Evolutionary conservation across 23 tunicate species (phyloP).

Genomic region (Ascidia mentula): DNA sequence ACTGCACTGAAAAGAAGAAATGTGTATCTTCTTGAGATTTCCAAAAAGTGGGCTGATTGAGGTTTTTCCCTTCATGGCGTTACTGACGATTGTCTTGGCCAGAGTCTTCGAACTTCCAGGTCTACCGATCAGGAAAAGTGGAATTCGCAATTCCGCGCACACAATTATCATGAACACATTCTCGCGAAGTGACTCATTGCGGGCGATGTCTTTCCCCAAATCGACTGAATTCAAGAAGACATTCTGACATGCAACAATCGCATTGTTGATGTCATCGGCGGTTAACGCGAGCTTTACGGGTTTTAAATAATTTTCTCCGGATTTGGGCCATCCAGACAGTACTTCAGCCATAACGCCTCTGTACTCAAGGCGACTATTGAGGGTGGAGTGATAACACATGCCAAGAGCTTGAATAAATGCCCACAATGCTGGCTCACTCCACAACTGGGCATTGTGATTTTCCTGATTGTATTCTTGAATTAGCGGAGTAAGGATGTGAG

Average conservation of each 20-base stretch:
- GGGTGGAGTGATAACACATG: conserved; percentile 69
- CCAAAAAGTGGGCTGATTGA: conserved; percentile 30
- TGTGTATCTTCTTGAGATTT: conserved; percentile 55
- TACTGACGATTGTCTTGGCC: conserved; percentile 62
- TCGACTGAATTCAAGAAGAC: conserved; percentile 41
- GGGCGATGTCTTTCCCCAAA: conserved; percentile 51
- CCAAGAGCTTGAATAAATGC: conserved; percentile 50
- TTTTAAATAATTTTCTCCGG: no score
- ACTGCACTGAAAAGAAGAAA: conserved; percentile 70
- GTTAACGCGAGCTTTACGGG: no score
- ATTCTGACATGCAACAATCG: conserved; percentile 51
- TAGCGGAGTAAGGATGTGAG: background rate
- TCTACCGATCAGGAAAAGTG: conserved; percentile 66
- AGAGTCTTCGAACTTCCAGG: conserved; percentile 82
- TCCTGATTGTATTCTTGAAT: background rate
- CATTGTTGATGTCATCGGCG: conserved; percentile 25
- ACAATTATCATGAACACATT: conserved; percentile 75
- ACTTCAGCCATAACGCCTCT: conserved; percentile 13
- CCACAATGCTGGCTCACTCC: conserved; percentile 13
- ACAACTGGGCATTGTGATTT: background rate
- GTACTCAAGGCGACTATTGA: conserved; percentile 22
- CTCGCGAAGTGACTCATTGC: conserved; percentile 63
- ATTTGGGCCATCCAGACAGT: background rate
- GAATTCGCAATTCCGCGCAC: conserved; percentile 74
- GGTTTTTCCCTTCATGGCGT: conserved; percentile 51